Evolutionary conservation across 2,888 invertebrate species (phyloP).

Genomic region (Drosophila colorata): DNA sequence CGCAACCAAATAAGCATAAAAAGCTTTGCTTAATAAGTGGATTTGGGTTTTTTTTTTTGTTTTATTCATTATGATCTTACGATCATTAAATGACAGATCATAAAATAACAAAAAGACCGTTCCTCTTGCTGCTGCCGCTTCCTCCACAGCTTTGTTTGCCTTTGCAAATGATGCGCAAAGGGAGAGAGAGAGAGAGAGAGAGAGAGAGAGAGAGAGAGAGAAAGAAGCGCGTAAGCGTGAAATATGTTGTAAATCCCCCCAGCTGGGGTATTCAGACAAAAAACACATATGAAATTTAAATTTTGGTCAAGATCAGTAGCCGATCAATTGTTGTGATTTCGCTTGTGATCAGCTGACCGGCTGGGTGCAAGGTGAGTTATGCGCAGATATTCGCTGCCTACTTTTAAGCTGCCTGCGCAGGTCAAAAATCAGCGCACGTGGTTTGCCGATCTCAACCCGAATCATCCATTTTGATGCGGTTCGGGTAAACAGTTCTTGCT

Average conservation of each 20-base stretch:
- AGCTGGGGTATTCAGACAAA: not conserved
- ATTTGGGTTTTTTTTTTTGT: conserved; percentile 27
- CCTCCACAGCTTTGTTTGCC: not conserved
- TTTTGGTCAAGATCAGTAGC: conserved; percentile 17
- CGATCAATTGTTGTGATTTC: conserved; percentile 22
- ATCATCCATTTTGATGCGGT: conserved; percentile 22
- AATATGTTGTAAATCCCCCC: conserved; percentile 21
- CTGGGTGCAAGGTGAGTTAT: not conserved
- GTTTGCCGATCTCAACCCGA: not conserved
- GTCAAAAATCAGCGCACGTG: conserved; percentile 14
- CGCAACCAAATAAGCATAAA: conserved; percentile 25
- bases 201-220: too few species aligned
- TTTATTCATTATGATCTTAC: conserved; percentile 31
- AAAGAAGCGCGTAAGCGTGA: not conserved
- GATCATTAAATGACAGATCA: conserved; percentile 43
- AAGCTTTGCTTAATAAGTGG: conserved; percentile 10
- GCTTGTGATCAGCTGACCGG: conserved; percentile 15
- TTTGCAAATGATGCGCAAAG: too few species aligned
- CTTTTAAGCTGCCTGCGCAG: conserved; percentile 12
- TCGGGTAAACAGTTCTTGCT: conserved; percentile 33
- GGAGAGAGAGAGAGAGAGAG: too few species aligned
- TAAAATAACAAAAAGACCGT: conserved; percentile 46
- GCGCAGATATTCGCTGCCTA: conserved; percentile 9
- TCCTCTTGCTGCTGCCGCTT: not conserved
- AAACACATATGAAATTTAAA: too few species aligned